Percentiles rank a stretch among this genome's conserved stretches.
phyloP scores from a whole-genome alignment of 2,797 vertebrate genomes.

The Coracias cyanogaster region DNA sequence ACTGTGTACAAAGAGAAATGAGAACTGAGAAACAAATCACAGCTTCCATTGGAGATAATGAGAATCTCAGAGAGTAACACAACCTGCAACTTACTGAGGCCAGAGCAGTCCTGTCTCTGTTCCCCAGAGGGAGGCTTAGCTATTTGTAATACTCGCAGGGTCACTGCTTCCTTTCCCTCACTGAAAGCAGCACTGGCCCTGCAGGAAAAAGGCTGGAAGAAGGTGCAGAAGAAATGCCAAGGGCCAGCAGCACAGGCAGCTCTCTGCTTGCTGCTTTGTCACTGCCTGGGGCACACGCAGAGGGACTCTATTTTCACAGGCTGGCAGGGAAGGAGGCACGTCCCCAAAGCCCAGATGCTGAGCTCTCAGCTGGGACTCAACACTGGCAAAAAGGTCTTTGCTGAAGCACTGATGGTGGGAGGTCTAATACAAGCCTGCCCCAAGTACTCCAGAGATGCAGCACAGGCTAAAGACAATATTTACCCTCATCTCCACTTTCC shows the following conservation, averaged over 20 bases:
- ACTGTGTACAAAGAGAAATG: slow-evolving; percentile 33
- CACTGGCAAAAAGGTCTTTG: background rate
- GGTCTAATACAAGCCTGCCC: background rate
- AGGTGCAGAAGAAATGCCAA: background rate
- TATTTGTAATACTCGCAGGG: background rate
- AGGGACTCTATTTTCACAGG: background rate
- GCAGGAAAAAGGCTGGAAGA: background rate
- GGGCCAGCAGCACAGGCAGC: background rate
- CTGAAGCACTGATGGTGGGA: background rate
- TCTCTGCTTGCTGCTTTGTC: accelerated
- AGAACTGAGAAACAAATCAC: slow-evolving; percentile 53
- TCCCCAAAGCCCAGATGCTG: background rate
- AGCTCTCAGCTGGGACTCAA: background rate
- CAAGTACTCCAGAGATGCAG: background rate
- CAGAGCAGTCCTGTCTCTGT: background rate
- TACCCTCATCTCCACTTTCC: background rate
- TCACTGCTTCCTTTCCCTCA: background rate
- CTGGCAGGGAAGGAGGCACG: background rate
- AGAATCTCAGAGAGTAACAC: background rate
- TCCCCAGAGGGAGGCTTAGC: background rate
- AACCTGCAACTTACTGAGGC: background rate
- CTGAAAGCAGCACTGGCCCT: background rate
- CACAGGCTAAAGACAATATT: background rate
- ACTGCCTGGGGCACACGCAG: accelerated
- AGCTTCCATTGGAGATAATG: slow-evolving; percentile 48